These are phyloP conservation scores for Dicentrarchus labrax DNA, from an alignment of 2,113 vertebrate species.

Conservation along the genomic window DNA sequence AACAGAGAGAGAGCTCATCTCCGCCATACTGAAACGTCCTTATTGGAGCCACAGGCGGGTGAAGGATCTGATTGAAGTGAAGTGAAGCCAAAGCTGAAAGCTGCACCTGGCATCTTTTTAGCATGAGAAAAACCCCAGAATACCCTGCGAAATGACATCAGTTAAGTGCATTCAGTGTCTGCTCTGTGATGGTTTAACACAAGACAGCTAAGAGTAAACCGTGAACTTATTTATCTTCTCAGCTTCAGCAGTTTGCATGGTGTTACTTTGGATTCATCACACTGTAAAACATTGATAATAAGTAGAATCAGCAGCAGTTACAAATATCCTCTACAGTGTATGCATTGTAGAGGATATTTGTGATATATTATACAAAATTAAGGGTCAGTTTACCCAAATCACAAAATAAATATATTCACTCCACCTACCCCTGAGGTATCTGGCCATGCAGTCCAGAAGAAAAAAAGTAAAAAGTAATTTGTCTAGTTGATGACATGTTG, in stretches of 20 bases:
- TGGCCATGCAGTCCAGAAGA: not conserved
- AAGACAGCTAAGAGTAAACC: not conserved
- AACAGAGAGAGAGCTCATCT: not conserved
- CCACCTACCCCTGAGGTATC: not conserved
- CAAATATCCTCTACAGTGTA: no score
- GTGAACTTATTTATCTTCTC: not conserved
- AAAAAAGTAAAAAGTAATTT: not conserved
- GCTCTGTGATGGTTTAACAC: not conserved
- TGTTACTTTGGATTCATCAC: not conserved
- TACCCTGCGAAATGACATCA: not conserved
- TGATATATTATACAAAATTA: not conserved
- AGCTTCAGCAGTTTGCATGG: not conserved
- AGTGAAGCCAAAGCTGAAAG: conserved; percentile 9
- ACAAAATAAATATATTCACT: not conserved
- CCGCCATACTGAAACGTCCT: not conserved
- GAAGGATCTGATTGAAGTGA: conserved; percentile 7
- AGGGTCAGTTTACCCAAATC: not conserved
- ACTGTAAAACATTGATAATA: not conserved
- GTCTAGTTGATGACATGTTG: no score
- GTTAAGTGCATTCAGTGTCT: not conserved
- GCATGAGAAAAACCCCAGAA: not conserved
- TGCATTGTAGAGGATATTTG: not conserved
- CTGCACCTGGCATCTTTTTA: not conserved
- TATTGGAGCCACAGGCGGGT: conserved; percentile 15
- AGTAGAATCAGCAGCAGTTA: not conserved